phyloP scores from a whole-genome alignment of 2,113 vertebrate species.

The Gila orcuttii region DNA sequence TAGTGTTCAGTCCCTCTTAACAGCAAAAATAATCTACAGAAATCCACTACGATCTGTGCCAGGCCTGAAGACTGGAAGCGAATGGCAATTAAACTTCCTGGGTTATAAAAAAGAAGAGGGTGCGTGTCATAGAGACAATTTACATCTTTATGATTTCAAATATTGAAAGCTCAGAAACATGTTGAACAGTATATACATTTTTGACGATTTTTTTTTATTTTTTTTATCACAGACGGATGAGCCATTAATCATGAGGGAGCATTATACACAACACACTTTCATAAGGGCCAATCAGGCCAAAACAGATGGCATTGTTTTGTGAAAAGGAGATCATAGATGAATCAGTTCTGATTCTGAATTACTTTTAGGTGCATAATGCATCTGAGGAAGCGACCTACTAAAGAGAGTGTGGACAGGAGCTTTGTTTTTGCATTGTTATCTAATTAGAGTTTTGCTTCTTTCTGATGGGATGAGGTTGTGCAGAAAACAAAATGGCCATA shows the following conservation, averaged over 20 bases:
- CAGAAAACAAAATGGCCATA: slow-evolving; percentile 29
- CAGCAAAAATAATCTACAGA: slow-evolving; percentile 43
- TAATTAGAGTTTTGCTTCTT: slow-evolving; percentile 16
- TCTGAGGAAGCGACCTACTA: neutral
- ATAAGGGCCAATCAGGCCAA: slow-evolving; percentile 34
- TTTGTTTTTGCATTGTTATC: slow-evolving; percentile 18
- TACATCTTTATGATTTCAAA: neutral
- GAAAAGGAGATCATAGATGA: slow-evolving; percentile 17
- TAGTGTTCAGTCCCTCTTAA: slow-evolving; percentile 17
- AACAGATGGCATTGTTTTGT: slow-evolving; percentile 34
- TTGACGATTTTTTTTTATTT: neutral
- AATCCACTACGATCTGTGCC: slow-evolving; percentile 26
- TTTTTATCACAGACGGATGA: neutral
- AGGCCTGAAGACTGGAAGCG: slow-evolving; percentile 20
- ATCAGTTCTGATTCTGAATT: neutral
- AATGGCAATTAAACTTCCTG: slow-evolving; percentile 2
- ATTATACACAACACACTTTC: slow-evolving; percentile 24
- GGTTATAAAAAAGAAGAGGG: slow-evolving; percentile 14
- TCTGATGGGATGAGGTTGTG: slow-evolving; percentile 18
- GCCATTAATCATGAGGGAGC: slow-evolving; percentile 4
- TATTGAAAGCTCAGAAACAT: neutral
- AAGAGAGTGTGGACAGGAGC: neutral
- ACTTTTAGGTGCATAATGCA: neutral
- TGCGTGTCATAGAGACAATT: neutral
- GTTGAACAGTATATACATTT: neutral